A percentile compares a stretch with the other conserved stretches of the same genome.
These are phyloP conservation scores for Philaenus spumarius DNA, from an alignment of 1,140 invertebrate species.

Conservation along the genomic window DNA sequence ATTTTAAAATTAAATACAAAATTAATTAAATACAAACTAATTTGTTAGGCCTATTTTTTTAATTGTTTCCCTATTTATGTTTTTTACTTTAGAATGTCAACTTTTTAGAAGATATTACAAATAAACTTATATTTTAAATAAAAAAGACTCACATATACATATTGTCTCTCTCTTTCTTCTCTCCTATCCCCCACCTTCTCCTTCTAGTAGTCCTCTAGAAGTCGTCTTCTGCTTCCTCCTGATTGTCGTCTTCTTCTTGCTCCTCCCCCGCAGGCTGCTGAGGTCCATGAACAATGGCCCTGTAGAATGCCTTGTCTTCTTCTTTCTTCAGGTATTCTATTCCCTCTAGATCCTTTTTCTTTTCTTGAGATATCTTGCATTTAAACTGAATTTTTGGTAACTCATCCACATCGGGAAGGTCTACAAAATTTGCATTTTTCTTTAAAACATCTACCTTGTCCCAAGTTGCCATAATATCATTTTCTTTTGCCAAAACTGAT, in stretches of 20 bases:
- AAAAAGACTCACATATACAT: too few relatives aligned
- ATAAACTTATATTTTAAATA: too few relatives aligned
- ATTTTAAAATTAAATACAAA: neutral
- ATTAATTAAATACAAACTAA: too few relatives aligned
- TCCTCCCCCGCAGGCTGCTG: slow-evolving; percentile 5
- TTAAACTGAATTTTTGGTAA: slow-evolving; percentile 14
- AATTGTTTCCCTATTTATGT: too few relatives aligned
- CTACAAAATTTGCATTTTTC: slow-evolving; percentile 10
- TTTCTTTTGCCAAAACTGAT: slow-evolving; percentile 7
- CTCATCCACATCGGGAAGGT: slow-evolving; percentile 9
- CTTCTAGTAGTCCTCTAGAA: too few relatives aligned
- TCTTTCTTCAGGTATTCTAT: slow-evolving; percentile 13
- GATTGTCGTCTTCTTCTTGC: slow-evolving; percentile 4
- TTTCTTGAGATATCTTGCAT: slow-evolving; percentile 14
- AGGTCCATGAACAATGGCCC: slow-evolving; percentile 4
- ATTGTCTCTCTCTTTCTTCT: too few relatives aligned
- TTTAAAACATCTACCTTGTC: slow-evolving; percentile 14
- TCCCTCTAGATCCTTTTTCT: slow-evolving; percentile 13
- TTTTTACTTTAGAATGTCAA: too few relatives aligned
- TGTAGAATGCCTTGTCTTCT: slow-evolving; percentile 13
- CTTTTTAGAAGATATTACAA: too few relatives aligned
- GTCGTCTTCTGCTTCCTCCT: slow-evolving; percentile 12
- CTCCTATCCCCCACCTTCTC: slow-evolving; percentile 1
- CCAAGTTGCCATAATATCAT: slow-evolving; percentile 9
- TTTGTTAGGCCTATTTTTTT: slow-evolving; percentile 5